Conservation (phyloP, 1,140 invertebrate genomes). For the Teleopsis dalmanni region DNA sequence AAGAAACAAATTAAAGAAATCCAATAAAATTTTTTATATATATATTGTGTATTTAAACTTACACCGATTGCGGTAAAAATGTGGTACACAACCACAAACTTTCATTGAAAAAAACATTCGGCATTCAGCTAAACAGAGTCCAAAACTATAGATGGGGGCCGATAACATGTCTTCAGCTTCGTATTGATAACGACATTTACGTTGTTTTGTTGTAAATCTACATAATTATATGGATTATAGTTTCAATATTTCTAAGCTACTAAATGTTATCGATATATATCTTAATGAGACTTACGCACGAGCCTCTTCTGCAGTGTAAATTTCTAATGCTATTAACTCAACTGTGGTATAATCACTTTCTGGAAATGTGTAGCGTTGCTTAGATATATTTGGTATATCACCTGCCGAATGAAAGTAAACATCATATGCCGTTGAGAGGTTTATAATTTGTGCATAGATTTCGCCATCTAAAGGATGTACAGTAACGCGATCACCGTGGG, state of each 20-base stretch:
- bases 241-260: no score
- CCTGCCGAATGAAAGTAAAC: conserved; percentile 52
- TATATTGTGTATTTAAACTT: no score
- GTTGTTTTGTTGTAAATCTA: conserved; percentile 52
- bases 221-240: not conserved
- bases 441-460: conserved; percentile 62
- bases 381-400: conserved; percentile 53
- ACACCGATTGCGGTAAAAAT: conserved; percentile 48
- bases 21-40: no score
- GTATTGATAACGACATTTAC: conserved; percentile 56
- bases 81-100: conserved; percentile 57
- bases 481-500: conserved; percentile 49
- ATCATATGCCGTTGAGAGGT: conserved; percentile 54
- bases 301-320: conserved; percentile 39
- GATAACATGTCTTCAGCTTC: conserved; percentile 55
- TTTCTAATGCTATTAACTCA: conserved; percentile 41
- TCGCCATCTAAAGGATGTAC: conserved; percentile 62
- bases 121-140: conserved; percentile 58
- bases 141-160: conserved; percentile 57
- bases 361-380: conserved; percentile 46
- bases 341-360: conserved; percentile 42
- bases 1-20: no score
- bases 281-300: conserved; percentile 32
- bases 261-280: no score
- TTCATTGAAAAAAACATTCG: conserved; percentile 50